Percentiles rank a stretch among this genome's conserved stretches.
These are phyloP conservation scores for Halichoeres trimaculatus DNA, from an alignment of 2,113 vertebrate genomes.

Conservation along the genomic window DNA sequence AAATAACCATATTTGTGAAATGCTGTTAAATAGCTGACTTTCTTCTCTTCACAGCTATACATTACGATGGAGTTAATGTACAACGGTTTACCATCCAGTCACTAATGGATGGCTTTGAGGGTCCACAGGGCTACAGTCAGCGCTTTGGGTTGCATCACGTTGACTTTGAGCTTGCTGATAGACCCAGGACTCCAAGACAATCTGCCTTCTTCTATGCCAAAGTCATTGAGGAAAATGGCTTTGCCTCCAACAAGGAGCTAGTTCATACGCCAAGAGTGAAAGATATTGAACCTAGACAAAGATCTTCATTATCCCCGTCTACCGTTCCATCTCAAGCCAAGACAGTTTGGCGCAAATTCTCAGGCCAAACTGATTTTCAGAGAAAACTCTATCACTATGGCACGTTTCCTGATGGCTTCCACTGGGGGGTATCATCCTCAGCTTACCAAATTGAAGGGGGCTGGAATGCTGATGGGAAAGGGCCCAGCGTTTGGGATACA, in stretches of 20 bases:
- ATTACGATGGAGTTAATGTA: slow-evolving; percentile 82
- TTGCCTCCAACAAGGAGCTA: slow-evolving; percentile 44
- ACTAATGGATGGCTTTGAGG: slow-evolving; percentile 93
- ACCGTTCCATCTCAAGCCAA: slow-evolving; percentile 90
- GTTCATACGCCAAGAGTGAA: background rate
- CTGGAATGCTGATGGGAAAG: slow-evolving; percentile 93
- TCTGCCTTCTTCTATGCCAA: slow-evolving; percentile 89
- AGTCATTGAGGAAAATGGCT: slow-evolving; percentile 89
- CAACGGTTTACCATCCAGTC: slow-evolving; percentile 87
- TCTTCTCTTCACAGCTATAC: slow-evolving; percentile 81
- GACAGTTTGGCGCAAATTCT: slow-evolving; percentile 91
- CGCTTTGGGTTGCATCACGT: slow-evolving; percentile 90
- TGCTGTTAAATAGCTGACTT: background rate
- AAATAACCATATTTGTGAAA: background rate
- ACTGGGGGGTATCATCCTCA: slow-evolving; percentile 91
- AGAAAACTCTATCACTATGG: slow-evolving; percentile 89
- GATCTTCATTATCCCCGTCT: slow-evolving; percentile 77
- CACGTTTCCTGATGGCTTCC: slow-evolving; percentile 87
- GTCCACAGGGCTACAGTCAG: slow-evolving; percentile 86
- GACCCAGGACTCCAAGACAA: slow-evolving; percentile 89
- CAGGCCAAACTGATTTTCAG: slow-evolving; percentile 86
- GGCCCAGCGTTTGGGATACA: slow-evolving; percentile 93
- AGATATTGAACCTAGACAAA: background rate
- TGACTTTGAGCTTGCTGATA: slow-evolving; percentile 83
- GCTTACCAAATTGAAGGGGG: slow-evolving; percentile 95